Conservation (phyloP, 2,797 vertebrate species). For the Hippocampus kuda region DNA sequence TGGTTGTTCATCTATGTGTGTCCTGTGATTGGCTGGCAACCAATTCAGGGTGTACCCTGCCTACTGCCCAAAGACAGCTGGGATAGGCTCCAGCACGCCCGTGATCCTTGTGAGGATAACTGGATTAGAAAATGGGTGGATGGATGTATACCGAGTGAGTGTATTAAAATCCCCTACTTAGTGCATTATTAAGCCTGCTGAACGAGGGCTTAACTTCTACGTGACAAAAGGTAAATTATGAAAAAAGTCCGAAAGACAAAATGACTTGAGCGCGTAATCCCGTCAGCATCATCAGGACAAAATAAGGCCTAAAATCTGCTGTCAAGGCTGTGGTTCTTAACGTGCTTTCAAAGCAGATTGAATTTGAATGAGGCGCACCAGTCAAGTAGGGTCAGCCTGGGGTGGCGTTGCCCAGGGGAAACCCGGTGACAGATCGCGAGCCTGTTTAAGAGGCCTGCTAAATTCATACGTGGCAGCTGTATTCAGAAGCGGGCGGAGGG, state of each 20-base stretch:
- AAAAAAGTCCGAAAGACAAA: conserved; percentile 1
- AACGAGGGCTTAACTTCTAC: background rate
- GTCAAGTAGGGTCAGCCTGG: conserved; percentile 47
- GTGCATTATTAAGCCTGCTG: background rate
- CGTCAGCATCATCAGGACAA: conserved; percentile 33
- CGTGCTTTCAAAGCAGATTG: conserved; percentile 58
- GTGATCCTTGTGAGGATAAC: too few relatives aligned
- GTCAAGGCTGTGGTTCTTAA: conserved; percentile 38
- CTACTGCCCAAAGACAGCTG: too few relatives aligned
- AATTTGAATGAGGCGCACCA: conserved; percentile 49
- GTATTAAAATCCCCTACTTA: background rate
- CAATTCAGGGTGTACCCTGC: too few relatives aligned
- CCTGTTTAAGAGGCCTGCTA: conserved; percentile 66
- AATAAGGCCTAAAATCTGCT: conserved; percentile 40
- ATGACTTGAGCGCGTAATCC: background rate
- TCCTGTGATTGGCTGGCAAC: too few relatives aligned
- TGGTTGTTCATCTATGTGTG: too few relatives aligned
- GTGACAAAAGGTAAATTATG: background rate
- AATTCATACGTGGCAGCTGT: conserved; percentile 73
- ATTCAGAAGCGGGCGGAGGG: conserved; percentile 55
- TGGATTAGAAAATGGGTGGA: too few relatives aligned
- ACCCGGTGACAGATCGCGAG: conserved; percentile 52
- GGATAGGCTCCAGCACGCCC: too few relatives aligned
- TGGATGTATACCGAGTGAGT: background rate
- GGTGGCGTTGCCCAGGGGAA: conserved; percentile 1